These are phyloP conservation scores for Anhinga anhinga DNA, from an alignment of 2,113 vertebrate species.

Conservation along the genomic window DNA sequence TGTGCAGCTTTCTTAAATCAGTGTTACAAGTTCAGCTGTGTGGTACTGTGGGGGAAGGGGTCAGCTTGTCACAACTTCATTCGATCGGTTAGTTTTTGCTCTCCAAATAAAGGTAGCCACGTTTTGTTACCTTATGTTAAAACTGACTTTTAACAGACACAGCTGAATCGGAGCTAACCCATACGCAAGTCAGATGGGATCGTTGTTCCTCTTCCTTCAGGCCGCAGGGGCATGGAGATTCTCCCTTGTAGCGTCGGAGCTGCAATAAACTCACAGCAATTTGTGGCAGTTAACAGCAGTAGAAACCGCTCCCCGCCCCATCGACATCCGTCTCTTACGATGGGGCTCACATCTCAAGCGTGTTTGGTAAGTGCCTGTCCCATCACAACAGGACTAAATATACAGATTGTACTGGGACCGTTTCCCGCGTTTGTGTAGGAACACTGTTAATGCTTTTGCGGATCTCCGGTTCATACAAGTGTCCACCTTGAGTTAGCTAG, in stretches of 20 bases:
- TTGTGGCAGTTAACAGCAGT: not conserved
- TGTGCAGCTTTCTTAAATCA: not conserved
- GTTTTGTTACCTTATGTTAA: not conserved
- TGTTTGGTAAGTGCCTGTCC: not conserved
- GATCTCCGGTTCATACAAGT: not conserved
- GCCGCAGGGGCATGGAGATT: not conserved
- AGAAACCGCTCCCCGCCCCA: not conserved
- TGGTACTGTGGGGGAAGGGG: not conserved
- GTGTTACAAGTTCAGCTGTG: not conserved
- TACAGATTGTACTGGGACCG: not conserved
- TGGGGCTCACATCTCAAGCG: not conserved
- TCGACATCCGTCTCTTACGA: accelerated
- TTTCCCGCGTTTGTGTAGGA: accelerated
- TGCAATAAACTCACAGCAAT: not conserved
- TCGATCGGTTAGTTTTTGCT: not conserved
- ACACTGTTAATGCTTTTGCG: not conserved
- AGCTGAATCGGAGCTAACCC: not conserved
- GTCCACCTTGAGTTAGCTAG: not conserved
- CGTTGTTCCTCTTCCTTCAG: not conserved
- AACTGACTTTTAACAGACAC: not conserved
- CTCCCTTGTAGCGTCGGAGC: not conserved
- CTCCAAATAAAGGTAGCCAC: not conserved
- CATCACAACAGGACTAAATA: not conserved
- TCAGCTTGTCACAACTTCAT: not conserved
- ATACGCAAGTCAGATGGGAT: not conserved